Evolutionary conservation across 2,797 vertebrate genomes (phyloP).

Genomic region (Orientallactaga sibirica): DNA sequence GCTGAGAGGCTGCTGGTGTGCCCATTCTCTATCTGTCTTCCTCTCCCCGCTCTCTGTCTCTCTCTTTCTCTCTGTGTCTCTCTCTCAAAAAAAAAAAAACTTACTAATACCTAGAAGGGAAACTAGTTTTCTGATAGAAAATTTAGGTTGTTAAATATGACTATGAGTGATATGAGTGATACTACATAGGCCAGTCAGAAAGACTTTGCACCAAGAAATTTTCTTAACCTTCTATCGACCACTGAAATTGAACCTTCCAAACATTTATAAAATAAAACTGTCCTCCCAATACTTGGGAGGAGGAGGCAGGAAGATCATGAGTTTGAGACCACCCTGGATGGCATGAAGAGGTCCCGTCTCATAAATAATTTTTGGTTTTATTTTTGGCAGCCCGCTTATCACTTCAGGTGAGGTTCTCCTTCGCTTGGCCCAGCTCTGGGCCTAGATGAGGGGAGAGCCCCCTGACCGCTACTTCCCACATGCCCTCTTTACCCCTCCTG

Average conservation of each 20-base stretch:
- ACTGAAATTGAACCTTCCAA: neutral
- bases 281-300: neutral
- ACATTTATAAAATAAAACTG: neutral
- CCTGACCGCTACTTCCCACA: no score
- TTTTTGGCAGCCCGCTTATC: no score
- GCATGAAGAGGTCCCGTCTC: neutral
- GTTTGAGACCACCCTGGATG: no score
- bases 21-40: no score
- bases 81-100: neutral
- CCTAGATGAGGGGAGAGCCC: no score
- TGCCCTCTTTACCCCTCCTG: no score
- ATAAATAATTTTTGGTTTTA: neutral
- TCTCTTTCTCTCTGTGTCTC: no score
- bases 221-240: neutral
- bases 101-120: neutral
- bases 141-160: neutral
- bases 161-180: neutral
- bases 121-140: neutral
- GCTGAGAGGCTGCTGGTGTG: no score
- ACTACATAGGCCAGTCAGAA: neutral
- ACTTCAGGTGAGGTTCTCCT: no score
- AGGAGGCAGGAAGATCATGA: no score
- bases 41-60: no score
- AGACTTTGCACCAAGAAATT: neutral
- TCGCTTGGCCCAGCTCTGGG: no score